phyloP scores from a whole-genome alignment of 1,140 invertebrate genomes.

The Zaprionus vittiger region DNA sequence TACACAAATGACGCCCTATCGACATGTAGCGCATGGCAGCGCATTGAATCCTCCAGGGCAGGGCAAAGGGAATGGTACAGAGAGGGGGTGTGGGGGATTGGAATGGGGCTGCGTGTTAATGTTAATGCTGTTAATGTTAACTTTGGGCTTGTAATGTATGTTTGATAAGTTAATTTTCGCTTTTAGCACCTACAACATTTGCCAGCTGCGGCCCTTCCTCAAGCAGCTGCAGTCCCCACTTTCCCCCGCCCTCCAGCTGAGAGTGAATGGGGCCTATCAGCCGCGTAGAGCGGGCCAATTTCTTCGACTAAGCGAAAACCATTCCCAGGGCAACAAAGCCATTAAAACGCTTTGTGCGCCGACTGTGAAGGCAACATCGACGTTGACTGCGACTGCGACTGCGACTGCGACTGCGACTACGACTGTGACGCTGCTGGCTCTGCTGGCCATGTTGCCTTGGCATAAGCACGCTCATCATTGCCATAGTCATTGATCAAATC shows the following conservation, averaged over 20 bases:
- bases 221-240: not conserved
- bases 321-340: constrained; percentile 71
- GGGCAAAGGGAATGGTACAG: too few species aligned
- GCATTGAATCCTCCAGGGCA: not conserved
- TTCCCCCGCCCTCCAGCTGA: not conserved
- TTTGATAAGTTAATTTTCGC: constrained; percentile 81
- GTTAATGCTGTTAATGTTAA: constrained; percentile 79
- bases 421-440: too few species aligned
- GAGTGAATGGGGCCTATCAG: constrained; percentile 44
- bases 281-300: constrained; percentile 16
- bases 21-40: not conserved
- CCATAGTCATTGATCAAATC: constrained; percentile 69
- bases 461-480: constrained; percentile 56
- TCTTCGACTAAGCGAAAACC: constrained; percentile 27
- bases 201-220: not conserved
- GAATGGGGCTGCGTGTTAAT: constrained; percentile 51
- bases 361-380: not conserved
- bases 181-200: constrained; percentile 39
- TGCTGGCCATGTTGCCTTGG: not conserved
- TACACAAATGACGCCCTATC: constrained; percentile 20
- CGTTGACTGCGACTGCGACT: not conserved
- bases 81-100: not conserved
- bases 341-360: constrained; percentile 60
- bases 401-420: not conserved
- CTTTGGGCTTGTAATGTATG: constrained; percentile 75